phyloP scores from a whole-genome alignment of 2,113 vertebrate species.

The Pangasianodon hypophthalmus region DNA sequence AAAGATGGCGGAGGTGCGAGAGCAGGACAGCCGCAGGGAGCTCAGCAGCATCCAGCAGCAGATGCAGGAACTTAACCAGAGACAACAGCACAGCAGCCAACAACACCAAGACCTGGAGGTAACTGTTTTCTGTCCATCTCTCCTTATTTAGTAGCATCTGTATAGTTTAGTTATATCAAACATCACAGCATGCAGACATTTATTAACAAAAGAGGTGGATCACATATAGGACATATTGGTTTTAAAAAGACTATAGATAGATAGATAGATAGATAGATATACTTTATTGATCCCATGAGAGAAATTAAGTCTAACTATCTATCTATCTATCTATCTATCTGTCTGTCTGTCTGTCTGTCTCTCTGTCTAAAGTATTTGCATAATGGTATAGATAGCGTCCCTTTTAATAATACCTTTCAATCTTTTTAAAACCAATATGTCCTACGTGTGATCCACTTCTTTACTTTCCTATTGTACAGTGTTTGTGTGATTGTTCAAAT shows the following conservation, averaged over 20 bases:
- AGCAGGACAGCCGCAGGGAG: conserved; percentile 58
- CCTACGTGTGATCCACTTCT: too few species aligned
- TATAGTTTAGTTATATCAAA: background rate
- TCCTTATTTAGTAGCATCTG: background rate
- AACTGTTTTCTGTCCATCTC: background rate
- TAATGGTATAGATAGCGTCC: too few species aligned
- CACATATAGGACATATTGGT: background rate
- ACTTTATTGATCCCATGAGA: too few species aligned
- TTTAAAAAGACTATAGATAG: too few species aligned
- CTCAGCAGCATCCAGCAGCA: conserved; percentile 55
- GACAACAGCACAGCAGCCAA: conserved; percentile 54
- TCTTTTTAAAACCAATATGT: too few species aligned
- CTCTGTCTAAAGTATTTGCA: too few species aligned
- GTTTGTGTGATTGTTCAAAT: background rate
- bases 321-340: too few species aligned
- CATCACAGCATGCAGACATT: background rate
- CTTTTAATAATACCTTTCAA: too few species aligned
- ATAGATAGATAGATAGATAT: too few species aligned
- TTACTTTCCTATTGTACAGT: background rate
- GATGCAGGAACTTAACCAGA: conserved; percentile 57
- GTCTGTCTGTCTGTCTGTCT: too few species aligned
- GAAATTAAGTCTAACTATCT: too few species aligned
- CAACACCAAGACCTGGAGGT: conserved; percentile 66
- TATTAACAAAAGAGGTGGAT: background rate
- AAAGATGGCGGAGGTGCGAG: conserved; percentile 59